phyloP scores from a whole-genome alignment of 2,888 invertebrate species.

The Orthosia cruda region DNA sequence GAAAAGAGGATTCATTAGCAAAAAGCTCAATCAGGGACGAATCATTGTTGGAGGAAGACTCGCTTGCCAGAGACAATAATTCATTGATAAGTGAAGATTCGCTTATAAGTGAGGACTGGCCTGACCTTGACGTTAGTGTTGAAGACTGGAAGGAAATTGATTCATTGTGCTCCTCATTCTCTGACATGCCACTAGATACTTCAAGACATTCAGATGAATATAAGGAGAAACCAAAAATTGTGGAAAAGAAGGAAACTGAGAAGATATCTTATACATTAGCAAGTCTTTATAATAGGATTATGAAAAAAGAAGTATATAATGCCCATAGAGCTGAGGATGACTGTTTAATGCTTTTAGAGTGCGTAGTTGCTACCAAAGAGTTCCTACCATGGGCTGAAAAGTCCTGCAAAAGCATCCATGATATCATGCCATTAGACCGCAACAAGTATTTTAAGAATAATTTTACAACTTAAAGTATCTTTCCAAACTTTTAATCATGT shows the following conservation, averaged over 20 bases:
- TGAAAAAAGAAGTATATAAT: slow-evolving; percentile 84
- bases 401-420: slow-evolving; percentile 74
- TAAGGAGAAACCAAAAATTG: slow-evolving; percentile 34
- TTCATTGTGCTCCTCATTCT: slow-evolving; percentile 74
- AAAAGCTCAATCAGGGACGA: slow-evolving; percentile 40
- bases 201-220: slow-evolving; percentile 29
- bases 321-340: slow-evolving; percentile 94
- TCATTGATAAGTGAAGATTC: slow-evolving; percentile 67
- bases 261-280: slow-evolving; percentile 80
- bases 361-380: slow-evolving; percentile 91
- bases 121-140: slow-evolving; percentile 77
- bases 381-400: slow-evolving; percentile 92
- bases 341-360: slow-evolving; percentile 92
- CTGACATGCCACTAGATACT: slow-evolving; percentile 69
- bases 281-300: slow-evolving; percentile 91
- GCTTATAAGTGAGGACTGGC: slow-evolving; percentile 83
- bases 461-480: slow-evolving; percentile 14
- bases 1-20: slow-evolving; percentile 46
- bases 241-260: slow-evolving; percentile 32
- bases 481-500: neutral
- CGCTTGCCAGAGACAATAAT: slow-evolving; percentile 45
- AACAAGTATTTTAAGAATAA: slow-evolving; percentile 53
- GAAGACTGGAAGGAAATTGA: slow-evolving; percentile 84
- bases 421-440: slow-evolving; percentile 77
- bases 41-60: slow-evolving; percentile 55